phyloP scores from a whole-genome alignment of 2,113 vertebrate genomes.

The Anseranas semipalmata region DNA sequence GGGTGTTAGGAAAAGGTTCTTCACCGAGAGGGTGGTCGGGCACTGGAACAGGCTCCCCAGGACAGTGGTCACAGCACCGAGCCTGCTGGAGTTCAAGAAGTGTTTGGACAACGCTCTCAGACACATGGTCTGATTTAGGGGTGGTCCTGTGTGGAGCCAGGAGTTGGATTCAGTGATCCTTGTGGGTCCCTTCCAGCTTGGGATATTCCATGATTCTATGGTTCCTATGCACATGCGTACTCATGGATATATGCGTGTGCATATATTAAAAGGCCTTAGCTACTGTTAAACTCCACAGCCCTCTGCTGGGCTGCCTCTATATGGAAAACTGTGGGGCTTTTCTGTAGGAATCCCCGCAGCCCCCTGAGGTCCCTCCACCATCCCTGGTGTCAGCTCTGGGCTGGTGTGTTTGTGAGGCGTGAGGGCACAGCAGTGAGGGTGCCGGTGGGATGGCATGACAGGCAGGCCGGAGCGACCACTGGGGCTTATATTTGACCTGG shows the following conservation, averaged over 20 bases:
- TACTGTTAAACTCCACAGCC: not conserved
- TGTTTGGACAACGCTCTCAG: too few relatives aligned
- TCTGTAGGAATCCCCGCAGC: not conserved
- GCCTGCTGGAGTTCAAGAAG: too few relatives aligned
- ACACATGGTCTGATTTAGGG: too few relatives aligned
- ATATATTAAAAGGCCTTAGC: not conserved
- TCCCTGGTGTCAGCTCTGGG: rapidly evolving
- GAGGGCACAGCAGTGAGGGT: not conserved
- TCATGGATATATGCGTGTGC: not conserved
- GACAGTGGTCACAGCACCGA: too few relatives aligned
- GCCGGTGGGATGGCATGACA: too few relatives aligned
- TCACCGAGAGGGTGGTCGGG: too few relatives aligned
- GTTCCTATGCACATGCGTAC: not conserved
- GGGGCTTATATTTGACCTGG: not conserved
- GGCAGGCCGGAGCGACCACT: too few relatives aligned
- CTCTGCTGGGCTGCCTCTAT: not conserved
- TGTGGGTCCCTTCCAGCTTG: too few relatives aligned
- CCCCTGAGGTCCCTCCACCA: not conserved
- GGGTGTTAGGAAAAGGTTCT: too few relatives aligned
- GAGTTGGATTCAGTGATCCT: too few relatives aligned
- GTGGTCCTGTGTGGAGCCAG: too few relatives aligned
- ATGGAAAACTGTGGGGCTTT: not conserved
- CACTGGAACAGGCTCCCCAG: too few relatives aligned
- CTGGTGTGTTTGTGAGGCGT: not conserved
- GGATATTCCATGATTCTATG: not conserved